Conservation (phyloP, 2,113 vertebrate species). For the Onychorhynchus coronatus region DNA sequence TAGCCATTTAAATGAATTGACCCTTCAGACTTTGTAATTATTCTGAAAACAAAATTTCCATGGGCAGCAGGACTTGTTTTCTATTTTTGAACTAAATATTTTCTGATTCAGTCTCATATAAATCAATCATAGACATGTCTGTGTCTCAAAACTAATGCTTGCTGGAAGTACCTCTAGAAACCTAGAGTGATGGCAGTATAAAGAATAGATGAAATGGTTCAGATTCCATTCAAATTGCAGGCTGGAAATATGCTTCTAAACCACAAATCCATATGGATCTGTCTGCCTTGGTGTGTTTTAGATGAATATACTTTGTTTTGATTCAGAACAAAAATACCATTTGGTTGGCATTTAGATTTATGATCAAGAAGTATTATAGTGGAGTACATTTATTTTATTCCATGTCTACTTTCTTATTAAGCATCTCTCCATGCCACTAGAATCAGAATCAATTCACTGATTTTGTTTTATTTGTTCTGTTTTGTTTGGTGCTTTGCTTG, state of each 20-base stretch:
- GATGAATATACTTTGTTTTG: neutral
- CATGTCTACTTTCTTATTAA: neutral
- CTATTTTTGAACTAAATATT: neutral
- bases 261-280: neutral
- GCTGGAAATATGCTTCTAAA: neutral
- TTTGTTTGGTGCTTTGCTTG: neutral
- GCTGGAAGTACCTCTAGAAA: neutral
- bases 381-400: neutral
- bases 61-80: neutral
- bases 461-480: neutral
- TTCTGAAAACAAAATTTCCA: neutral
- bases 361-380: neutral
- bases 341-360: conserved; percentile 2
- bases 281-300: neutral
- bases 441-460: neutral
- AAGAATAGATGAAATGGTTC: neutral
- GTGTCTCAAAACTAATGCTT: neutral
- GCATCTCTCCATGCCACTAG: neutral
- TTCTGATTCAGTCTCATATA: neutral
- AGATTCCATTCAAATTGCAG: neutral
- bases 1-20: neutral
- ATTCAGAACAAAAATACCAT: neutral
- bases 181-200: neutral
- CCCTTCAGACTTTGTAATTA: neutral
- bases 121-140: neutral